These are phyloP conservation scores for Cryptotis parvus DNA, from an alignment of 2,113 vertebrate genomes.

Conservation along the genomic window DNA sequence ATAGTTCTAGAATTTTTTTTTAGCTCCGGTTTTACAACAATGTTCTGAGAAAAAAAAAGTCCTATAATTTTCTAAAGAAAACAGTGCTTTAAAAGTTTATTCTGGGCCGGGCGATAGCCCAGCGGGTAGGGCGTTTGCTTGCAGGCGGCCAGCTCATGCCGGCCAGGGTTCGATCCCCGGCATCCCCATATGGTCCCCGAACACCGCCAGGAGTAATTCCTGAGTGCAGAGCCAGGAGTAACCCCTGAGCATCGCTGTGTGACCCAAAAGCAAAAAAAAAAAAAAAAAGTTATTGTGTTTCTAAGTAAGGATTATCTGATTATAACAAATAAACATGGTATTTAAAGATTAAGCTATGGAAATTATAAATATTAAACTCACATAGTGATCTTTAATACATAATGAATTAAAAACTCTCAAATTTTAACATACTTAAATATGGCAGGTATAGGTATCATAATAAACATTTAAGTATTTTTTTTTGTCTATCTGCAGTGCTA, in stretches of 20 bases:
- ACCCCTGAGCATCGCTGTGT: too few species aligned
- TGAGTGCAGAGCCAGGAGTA: too few species aligned
- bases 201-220: too few species aligned
- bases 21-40: neutral
- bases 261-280: too few species aligned
- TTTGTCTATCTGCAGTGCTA: too few species aligned
- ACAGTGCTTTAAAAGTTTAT: neutral
- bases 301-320: neutral
- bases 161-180: too few species aligned
- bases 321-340: neutral
- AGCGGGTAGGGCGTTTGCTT: too few species aligned
- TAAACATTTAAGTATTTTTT: too few species aligned
- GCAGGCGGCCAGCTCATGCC: too few species aligned
- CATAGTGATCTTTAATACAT: neutral
- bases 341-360: neutral
- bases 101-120: too few species aligned
- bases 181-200: too few species aligned
- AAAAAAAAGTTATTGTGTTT: neutral
- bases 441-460: neutral
- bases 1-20: neutral
- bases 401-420: neutral
- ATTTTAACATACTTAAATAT: neutral
- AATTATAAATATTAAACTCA: neutral
- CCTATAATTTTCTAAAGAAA: conserved; percentile 14
- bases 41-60: neutral